phyloP scores from a whole-genome alignment of 2,888 invertebrate species.

The Euzetes globulus region DNA sequence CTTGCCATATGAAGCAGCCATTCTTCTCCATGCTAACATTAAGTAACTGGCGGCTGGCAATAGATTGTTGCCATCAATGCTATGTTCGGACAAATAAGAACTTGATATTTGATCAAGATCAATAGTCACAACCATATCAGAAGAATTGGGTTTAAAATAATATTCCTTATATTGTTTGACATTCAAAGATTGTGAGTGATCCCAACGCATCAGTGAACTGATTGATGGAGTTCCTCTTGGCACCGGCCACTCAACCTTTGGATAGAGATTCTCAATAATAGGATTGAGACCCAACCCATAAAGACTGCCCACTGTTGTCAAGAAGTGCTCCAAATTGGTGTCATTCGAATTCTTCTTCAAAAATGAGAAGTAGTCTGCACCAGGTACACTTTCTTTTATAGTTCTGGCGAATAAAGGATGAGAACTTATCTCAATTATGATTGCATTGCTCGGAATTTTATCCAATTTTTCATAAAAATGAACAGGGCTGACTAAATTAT shows the following conservation, averaged over 20 bases:
- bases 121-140: conserved; percentile 63
- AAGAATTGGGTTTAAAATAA: conserved; percentile 35
- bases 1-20: conserved; percentile 46
- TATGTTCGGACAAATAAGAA: conserved; percentile 63
- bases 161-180: conserved; percentile 38
- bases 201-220: conserved; percentile 80
- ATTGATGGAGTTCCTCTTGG: conserved; percentile 84
- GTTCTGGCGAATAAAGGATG: conserved; percentile 85
- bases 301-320: conserved; percentile 69
- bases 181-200: conserved; percentile 58
- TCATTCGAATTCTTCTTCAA: conserved; percentile 63
- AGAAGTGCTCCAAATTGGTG: conserved; percentile 55
- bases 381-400: conserved; percentile 59
- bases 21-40: conserved; percentile 71
- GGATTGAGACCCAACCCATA: conserved; percentile 74
- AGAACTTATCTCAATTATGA: conserved; percentile 90
- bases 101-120: no score
- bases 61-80: conserved; percentile 52
- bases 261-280: conserved; percentile 61
- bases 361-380: conserved; percentile 62
- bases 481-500: conserved; percentile 86
- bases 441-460: conserved; percentile 75
- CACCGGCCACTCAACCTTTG: conserved; percentile 61
- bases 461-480: conserved; percentile 78
- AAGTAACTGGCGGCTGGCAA: conserved; percentile 52